Conservation (phyloP, 2,113 vertebrate species). For the Zapornia atra region DNA sequence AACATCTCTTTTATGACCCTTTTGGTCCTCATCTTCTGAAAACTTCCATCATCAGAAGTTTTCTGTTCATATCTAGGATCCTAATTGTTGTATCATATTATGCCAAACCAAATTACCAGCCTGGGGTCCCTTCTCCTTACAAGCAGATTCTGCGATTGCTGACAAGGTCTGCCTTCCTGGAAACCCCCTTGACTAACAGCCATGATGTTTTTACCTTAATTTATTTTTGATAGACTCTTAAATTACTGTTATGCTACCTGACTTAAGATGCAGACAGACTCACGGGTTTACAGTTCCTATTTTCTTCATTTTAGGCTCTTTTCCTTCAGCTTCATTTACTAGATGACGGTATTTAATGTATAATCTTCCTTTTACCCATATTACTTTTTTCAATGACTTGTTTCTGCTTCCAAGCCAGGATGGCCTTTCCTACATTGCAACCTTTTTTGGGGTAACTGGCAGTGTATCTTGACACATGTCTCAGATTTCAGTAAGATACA, state of each 20-base stretch:
- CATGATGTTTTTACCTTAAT: background rate
- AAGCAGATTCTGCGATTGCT: background rate
- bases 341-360: background rate
- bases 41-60: background rate
- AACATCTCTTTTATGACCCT: background rate
- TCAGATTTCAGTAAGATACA: background rate
- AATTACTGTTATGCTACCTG: background rate
- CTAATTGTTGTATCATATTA: background rate
- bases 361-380: background rate
- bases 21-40: background rate
- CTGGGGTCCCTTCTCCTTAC: background rate
- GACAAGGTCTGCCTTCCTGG: background rate
- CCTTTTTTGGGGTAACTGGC: background rate
- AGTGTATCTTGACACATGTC: background rate
- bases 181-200: background rate
- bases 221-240: background rate
- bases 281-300: background rate
- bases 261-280: background rate
- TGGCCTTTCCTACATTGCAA: background rate
- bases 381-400: background rate
- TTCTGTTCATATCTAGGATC: background rate
- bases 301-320: background rate
- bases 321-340: background rate
- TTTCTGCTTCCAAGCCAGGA: background rate
- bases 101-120: background rate